Evolutionary conservation across 2,797 vertebrate species (phyloP).

Genomic region (Poecilia gillii): DNA sequence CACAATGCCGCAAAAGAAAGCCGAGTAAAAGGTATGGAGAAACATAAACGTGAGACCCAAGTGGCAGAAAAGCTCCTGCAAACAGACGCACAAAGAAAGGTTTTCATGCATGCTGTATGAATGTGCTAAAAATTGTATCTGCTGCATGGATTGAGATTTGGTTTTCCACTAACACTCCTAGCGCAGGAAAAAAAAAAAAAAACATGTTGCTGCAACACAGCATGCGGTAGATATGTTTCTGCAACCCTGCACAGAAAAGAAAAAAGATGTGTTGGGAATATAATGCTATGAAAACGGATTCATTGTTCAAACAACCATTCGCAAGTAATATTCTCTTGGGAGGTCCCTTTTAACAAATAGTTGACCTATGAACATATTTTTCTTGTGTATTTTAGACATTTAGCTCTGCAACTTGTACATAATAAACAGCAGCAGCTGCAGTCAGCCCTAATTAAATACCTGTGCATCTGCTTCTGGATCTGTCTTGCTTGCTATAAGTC

Average conservation of each 20-base stretch:
- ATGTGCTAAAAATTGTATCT: slow-evolving; percentile 49
- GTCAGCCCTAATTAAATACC: slow-evolving; percentile 77
- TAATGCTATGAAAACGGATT: slow-evolving; percentile 10
- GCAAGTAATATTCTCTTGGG: slow-evolving; percentile 40
- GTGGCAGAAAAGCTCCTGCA: neutral
- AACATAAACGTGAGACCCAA: neutral
- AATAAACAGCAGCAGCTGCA: slow-evolving; percentile 80
- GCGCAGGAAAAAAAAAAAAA: slow-evolving; percentile 28
- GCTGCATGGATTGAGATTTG: slow-evolving; percentile 58
- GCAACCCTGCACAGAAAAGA: slow-evolving; percentile 18
- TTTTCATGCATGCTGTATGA: slow-evolving; percentile 45
- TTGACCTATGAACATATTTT: slow-evolving; percentile 40
- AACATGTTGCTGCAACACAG: slow-evolving; percentile 56
- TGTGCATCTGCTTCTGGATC: slow-evolving; percentile 72
- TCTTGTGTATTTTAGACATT: slow-evolving; percentile 54
- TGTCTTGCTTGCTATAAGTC: slow-evolving; percentile 42
- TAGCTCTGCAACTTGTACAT: slow-evolving; percentile 59
- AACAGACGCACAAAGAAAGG: slow-evolving; percentile 2
- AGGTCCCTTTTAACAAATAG: slow-evolving; percentile 60
- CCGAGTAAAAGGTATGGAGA: neutral
- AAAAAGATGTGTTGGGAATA: slow-evolving; percentile 11
- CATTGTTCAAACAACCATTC: slow-evolving; percentile 42
- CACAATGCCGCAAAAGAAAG: neutral
- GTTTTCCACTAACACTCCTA: slow-evolving; percentile 59
- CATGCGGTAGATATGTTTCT: slow-evolving; percentile 43